Conservation (phyloP, 2,888 invertebrate genomes). For the Halictus ligatus region DNA sequence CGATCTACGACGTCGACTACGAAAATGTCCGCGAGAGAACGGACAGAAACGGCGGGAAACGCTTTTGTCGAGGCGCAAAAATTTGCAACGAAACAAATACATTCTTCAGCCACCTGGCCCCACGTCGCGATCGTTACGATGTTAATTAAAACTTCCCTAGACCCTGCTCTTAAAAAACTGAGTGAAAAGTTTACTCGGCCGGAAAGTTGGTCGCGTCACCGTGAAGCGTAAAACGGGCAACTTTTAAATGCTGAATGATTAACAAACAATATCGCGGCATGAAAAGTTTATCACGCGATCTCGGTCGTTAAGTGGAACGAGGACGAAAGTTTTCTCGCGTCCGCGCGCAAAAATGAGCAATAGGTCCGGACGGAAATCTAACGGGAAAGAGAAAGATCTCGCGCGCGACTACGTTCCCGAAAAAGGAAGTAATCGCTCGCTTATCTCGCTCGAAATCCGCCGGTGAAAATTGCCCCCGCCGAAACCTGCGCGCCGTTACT, state of each 20-base stretch:
- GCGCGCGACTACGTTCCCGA: neutral
- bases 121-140: neutral
- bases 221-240: constrained; percentile 7
- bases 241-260: constrained; percentile 32
- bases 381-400: neutral
- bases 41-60: too few species aligned
- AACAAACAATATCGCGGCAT: constrained; percentile 26
- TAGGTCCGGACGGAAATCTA: neutral
- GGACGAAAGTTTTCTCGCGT: constrained; percentile 1
- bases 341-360: neutral
- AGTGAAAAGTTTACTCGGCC: constrained; percentile 31
- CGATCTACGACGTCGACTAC: neutral
- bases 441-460: neutral
- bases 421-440: neutral
- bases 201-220: neutral
- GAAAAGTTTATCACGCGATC: constrained; percentile 16
- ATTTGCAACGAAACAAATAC: neutral
- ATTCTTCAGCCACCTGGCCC: neutral
- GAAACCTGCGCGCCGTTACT: constrained; percentile 15
- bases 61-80: neutral
- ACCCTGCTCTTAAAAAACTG: neutral
- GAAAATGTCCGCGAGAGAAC: neutral
- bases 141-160: constrained; percentile 13
- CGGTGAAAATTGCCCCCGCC: constrained; percentile 9
- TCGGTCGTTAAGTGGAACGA: neutral